Conservation (phyloP, 2,888 invertebrate genomes). For the Melanostoma mellinum region DNA sequence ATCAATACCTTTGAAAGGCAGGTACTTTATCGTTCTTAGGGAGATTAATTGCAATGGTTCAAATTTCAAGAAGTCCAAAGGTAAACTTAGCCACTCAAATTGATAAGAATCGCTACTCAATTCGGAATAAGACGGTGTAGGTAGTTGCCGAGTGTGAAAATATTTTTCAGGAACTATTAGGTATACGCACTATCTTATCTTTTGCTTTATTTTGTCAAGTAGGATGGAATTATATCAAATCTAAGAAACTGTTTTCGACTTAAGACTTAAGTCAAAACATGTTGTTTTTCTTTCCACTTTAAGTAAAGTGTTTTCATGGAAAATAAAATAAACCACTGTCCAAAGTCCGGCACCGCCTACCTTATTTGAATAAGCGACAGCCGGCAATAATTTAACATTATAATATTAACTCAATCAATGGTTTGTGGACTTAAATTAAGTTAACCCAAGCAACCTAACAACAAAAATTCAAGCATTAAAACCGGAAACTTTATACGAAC, state of each 20-base stretch:
- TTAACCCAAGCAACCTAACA: conserved; percentile 1
- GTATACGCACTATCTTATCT: too few relatives aligned
- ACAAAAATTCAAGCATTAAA: conserved; percentile 29
- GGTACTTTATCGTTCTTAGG: background rate
- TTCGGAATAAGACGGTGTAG: too few relatives aligned
- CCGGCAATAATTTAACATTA: background rate
- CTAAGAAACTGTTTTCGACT: too few relatives aligned
- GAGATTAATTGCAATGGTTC: conserved; percentile 12
- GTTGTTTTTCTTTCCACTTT: too few relatives aligned
- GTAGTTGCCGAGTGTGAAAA: too few relatives aligned
- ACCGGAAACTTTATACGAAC: conserved; percentile 29
- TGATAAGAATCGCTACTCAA: background rate
- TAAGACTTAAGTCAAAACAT: too few relatives aligned
- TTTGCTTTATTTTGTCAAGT: too few relatives aligned
- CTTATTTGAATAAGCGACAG: background rate
- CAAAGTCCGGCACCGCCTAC: too few relatives aligned
- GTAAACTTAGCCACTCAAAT: background rate
- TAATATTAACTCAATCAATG: conserved; percentile 28
- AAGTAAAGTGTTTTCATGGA: too few relatives aligned
- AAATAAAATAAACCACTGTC: too few relatives aligned
- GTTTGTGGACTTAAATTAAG: conserved; percentile 33
- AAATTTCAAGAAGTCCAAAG: conserved; percentile 26
- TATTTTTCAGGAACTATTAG: too few relatives aligned
- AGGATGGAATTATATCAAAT: too few relatives aligned
- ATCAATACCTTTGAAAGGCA: background rate